These are phyloP conservation scores for Bombus affinis DNA, from an alignment of 1,140 invertebrate species.

Conservation along the genomic window DNA sequence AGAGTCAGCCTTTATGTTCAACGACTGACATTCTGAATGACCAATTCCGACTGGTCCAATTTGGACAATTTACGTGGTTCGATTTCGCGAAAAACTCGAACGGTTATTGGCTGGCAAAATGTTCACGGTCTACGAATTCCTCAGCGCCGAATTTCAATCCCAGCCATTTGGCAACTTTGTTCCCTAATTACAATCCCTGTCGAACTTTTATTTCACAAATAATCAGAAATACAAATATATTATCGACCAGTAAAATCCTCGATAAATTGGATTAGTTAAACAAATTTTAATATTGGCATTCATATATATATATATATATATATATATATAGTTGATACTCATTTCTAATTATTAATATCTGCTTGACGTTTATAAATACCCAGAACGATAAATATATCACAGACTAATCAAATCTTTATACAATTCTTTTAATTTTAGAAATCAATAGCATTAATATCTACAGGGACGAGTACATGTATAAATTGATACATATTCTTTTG, in stretches of 20 bases:
- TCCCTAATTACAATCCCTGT: neutral
- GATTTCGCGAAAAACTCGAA: conserved; percentile 35
- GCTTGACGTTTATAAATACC: neutral
- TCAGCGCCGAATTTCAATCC: neutral
- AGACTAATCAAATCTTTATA: neutral
- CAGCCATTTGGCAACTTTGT: neutral
- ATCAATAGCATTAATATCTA: neutral
- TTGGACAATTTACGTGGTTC: conserved; percentile 17
- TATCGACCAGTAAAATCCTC: neutral
- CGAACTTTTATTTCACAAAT: neutral
- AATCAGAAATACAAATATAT: neutral
- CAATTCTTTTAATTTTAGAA: neutral
- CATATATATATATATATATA: too few species aligned
- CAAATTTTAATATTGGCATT: neutral
- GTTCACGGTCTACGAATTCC: neutral
- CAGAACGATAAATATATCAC: neutral
- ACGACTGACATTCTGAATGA: neutral
- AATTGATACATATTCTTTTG: neutral
- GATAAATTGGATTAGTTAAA: neutral
- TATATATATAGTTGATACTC: too few species aligned
- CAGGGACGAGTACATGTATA: neutral
- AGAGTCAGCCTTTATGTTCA: neutral
- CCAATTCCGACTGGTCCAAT: conserved; percentile 16
- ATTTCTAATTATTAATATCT: too few species aligned
- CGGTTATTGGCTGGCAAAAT: conserved; percentile 26